Conservation (phyloP, 2,113 vertebrate species). For the Muntiacus muntjak region DNA sequence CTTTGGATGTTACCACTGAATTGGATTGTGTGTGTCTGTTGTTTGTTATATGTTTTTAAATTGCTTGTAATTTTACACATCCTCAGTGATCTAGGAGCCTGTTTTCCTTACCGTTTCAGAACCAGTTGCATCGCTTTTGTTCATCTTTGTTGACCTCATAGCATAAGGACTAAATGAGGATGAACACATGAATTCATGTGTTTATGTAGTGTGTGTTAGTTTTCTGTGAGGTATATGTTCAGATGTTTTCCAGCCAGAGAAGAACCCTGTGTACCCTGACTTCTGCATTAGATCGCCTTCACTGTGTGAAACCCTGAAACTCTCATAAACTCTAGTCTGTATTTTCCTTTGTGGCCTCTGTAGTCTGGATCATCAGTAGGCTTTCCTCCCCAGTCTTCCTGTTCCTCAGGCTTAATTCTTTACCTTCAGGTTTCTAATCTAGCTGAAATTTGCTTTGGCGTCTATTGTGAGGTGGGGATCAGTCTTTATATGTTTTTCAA, state of each 20-base stretch:
- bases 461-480: neutral
- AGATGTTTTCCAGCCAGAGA: neutral
- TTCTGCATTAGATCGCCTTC: neutral
- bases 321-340: accelerated
- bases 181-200: neutral
- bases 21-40: neutral
- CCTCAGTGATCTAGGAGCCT: accelerated
- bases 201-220: neutral
- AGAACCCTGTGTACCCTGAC: neutral
- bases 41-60: neutral
- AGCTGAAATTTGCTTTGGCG: neutral
- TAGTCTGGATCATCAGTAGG: accelerated
- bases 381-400: neutral
- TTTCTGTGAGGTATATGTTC: neutral
- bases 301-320: neutral
- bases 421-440: neutral
- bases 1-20: neutral
- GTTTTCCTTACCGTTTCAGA: neutral
- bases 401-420: neutral
- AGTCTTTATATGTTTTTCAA: neutral
- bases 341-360: neutral
- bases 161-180: neutral
- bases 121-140: neutral
- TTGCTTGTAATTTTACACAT: neutral
- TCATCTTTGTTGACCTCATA: neutral